Evolutionary conservation across 2,113 vertebrate species (phyloP), one percentile per base, ranked within the genome.

Genomic region (Camelus bactrianus): DNA sequence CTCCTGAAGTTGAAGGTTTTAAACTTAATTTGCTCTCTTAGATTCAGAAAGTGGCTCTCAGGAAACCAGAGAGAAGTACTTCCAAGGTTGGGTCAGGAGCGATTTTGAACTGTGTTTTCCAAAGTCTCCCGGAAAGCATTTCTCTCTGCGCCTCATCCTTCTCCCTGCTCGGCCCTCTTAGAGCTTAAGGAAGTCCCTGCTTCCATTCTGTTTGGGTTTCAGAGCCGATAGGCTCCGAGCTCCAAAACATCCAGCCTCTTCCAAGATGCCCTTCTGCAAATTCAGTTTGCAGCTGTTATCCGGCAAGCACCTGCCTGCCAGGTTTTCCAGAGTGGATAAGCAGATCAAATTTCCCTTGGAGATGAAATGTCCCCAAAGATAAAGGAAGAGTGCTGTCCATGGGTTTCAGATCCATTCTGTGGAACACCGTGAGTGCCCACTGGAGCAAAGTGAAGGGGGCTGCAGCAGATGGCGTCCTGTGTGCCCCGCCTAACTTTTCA

Each of bases 21-120:
- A 54, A 58, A 89, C 58, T 84, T 56, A 65, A 58, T 79, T 56
- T 94, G 52, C 26, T 86, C 16, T 87, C 93, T 79, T n/a, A 70
- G 46, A n/a, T 87, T 95, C 65, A n/a, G 50, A 72, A 92, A 60
- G 8, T 48, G 32, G 10, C 50, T 94, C 64, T 89, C 73, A 76
- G 77, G 50, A 79, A 92, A 82, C 62, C 58, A 52, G 58, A 85
- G 24, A 60, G 15, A 17, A 48, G 5, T 64, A 20, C 46, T 76
- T 96, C 16, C 32, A 82, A 83, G 75, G 42, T 28, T 79, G 50
- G 35, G 20, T 82, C 35, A 38, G 19, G 95, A 82, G 52, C 12
- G 52, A 65, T 92, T 91, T n/a, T 46, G n/a, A 62, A 54, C 65
- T 54, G 28, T 76, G 30, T 60, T 80, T 90, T 80, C 62, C 35